Evolutionary conservation across 37 sponge, comb jelly and placozoan genomes (phyloP).

Genomic region (Axinella damicornis): DNA sequence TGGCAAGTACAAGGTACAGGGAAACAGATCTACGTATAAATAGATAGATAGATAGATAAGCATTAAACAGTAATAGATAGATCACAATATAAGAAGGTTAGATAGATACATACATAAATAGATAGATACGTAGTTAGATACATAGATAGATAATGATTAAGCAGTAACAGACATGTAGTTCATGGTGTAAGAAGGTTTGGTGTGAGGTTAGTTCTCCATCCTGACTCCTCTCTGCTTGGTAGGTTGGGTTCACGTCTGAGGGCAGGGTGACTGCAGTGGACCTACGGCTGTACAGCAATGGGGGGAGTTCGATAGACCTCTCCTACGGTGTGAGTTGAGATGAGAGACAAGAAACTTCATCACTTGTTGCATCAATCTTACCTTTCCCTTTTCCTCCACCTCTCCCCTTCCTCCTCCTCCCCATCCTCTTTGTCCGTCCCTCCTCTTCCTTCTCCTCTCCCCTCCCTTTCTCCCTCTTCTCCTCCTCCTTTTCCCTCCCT

Average conservation of each 20-base stretch:
- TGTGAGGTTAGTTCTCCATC: too few species aligned
- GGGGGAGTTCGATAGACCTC: constrained; percentile 73
- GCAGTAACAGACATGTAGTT: too few species aligned
- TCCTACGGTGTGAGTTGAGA: constrained; percentile 67
- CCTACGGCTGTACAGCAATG: constrained; percentile 78
- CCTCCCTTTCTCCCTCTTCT: not conserved
- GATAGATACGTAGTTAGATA: too few species aligned
- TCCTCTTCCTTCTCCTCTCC: not conserved
- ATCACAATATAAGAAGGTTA: too few species aligned
- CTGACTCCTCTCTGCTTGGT: not conserved
- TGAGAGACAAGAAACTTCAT: too few species aligned
- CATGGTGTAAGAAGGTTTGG: too few species aligned
- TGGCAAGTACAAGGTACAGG: constrained; percentile 77
- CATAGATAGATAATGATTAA: too few species aligned
- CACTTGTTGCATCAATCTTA: too few species aligned
- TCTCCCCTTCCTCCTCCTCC: not conserved
- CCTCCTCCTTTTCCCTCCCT: not conserved
- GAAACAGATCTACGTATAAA: too few species aligned
- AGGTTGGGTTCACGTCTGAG: constrained; percentile 82
- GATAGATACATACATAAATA: too few species aligned
- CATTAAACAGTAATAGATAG: too few species aligned
- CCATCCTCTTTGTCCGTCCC: not conserved
- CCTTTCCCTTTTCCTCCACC: not conserved
- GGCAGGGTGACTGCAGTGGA: constrained; percentile 71
- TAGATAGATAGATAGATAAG: too few species aligned